phyloP scores from a whole-genome alignment of 2,888 invertebrate species.

The Drosophila nr. perissopoda region DNA sequence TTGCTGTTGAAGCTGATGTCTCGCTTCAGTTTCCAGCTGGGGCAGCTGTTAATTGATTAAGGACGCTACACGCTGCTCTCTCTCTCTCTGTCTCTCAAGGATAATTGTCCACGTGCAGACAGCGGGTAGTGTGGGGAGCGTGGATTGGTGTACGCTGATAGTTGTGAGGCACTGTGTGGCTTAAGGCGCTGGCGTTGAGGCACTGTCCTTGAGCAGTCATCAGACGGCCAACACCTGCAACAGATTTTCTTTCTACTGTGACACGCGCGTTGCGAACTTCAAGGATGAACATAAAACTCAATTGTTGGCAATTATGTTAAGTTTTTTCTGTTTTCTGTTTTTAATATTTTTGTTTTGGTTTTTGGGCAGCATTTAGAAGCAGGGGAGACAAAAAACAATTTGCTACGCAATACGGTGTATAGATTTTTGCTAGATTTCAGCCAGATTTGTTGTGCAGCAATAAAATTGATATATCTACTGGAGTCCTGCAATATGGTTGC shows the following conservation, averaged over 20 bases:
- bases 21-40: conserved; percentile 26
- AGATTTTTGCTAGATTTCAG: background rate
- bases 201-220: conserved; percentile 38
- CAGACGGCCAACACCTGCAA: conserved; percentile 51
- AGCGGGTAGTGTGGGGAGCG: background rate
- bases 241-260: conserved; percentile 21
- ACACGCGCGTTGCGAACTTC: conserved; percentile 53
- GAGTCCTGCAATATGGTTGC: conserved; percentile 64
- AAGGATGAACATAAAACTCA: conserved; percentile 67
- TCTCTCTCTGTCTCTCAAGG: conserved; percentile 48
- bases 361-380: conserved; percentile 11
- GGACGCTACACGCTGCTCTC: conserved; percentile 13
- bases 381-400: conserved; percentile 36
- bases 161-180: conserved; percentile 4
- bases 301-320: conserved; percentile 69
- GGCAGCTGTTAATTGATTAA: conserved; percentile 67
- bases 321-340: conserved; percentile 15
- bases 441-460: conserved; percentile 60
- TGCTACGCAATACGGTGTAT: conserved; percentile 54
- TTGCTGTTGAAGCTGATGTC: conserved; percentile 4
- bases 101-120: conserved; percentile 52
- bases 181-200: conserved; percentile 25
- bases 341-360: background rate
- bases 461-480: conserved; percentile 78
- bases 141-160: background rate